phyloP scores from a whole-genome alignment of 2,113 vertebrate genomes.

The Paramormyrops kingsleyae region DNA sequence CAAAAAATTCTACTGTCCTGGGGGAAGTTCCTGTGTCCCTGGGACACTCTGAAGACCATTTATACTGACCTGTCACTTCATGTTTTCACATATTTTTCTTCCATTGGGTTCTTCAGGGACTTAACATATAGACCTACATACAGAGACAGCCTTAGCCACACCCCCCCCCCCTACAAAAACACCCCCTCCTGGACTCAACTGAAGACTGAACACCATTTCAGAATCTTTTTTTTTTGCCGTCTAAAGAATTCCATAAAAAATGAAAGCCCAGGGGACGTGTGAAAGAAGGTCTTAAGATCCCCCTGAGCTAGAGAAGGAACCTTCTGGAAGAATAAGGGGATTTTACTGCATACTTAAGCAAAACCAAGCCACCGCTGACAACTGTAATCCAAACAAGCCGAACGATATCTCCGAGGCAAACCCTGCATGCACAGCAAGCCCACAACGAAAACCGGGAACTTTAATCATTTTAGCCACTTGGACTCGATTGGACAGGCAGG shows the following conservation, averaged over 20 bases:
- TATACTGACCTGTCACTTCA: background rate
- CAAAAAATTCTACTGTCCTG: background rate
- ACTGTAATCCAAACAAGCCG: constrained; percentile 27
- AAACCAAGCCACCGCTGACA: constrained; percentile 19
- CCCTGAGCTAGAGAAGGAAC: constrained; percentile 3
- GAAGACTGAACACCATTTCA: background rate
- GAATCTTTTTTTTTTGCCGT: background rate
- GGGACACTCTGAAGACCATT: background rate
- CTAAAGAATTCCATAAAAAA: background rate
- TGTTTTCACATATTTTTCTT: background rate
- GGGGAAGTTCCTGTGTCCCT: background rate
- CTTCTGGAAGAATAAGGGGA: constrained; percentile 10
- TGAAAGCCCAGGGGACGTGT: background rate
- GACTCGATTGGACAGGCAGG: constrained; percentile 13
- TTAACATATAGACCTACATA: background rate
- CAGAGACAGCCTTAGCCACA: background rate
- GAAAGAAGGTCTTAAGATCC: constrained; percentile 2
- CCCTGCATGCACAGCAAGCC: background rate
- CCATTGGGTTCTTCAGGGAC: background rate
- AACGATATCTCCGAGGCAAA: constrained; percentile 16
- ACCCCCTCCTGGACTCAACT: background rate
- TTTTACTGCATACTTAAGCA: constrained; percentile 23
- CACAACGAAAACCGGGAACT: background rate
- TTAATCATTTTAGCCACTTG: constrained; percentile 18
- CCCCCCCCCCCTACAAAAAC: background rate